Conservation (phyloP, 2,888 invertebrate genomes). For the Trichogramma dendrolimi region DNA sequence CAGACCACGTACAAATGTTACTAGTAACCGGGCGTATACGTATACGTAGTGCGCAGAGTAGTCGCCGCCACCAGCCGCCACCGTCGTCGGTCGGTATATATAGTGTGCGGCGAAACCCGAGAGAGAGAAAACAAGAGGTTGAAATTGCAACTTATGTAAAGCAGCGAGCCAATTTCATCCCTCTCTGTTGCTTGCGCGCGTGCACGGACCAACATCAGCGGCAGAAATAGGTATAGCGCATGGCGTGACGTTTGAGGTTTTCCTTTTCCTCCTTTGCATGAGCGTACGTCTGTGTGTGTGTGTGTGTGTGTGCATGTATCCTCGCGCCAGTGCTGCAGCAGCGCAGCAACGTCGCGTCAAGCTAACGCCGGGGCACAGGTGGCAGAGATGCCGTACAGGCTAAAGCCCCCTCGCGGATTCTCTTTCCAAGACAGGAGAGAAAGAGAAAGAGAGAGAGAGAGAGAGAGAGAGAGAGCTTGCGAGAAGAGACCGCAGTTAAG, state of each 20-base stretch:
- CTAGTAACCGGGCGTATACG: too few relatives aligned
- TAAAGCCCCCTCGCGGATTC: slow-evolving; percentile 13
- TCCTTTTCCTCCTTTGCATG: neutral
- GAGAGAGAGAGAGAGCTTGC: too few relatives aligned
- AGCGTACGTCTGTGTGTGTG: too few relatives aligned
- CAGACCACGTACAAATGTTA: too few relatives aligned
- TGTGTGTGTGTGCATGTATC: too few relatives aligned
- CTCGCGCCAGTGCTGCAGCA: too few relatives aligned
- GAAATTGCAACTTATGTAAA: neutral
- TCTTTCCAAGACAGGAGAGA: slow-evolving; percentile 1
- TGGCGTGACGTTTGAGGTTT: slow-evolving; percentile 16
- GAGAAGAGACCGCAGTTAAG: slow-evolving; percentile 10
- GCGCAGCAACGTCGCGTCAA: too few relatives aligned
- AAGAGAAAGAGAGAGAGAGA: neutral
- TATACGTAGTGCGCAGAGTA: too few relatives aligned
- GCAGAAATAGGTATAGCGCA: neutral
- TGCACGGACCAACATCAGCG: neutral
- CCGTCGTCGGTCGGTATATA: too few relatives aligned
- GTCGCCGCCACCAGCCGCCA: too few relatives aligned
- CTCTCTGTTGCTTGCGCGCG: neutral
- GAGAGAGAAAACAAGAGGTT: neutral
- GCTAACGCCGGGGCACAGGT: slow-evolving; percentile 14
- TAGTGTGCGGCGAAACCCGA: neutral
- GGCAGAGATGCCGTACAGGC: slow-evolving; percentile 13
- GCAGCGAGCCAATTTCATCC: slow-evolving; percentile 9